Percentiles rank a stretch among this genome's conserved stretches.
Evolutionary conservation across 2,113 vertebrate species (phyloP).

Genomic region (Spea bombifrons): DNA sequence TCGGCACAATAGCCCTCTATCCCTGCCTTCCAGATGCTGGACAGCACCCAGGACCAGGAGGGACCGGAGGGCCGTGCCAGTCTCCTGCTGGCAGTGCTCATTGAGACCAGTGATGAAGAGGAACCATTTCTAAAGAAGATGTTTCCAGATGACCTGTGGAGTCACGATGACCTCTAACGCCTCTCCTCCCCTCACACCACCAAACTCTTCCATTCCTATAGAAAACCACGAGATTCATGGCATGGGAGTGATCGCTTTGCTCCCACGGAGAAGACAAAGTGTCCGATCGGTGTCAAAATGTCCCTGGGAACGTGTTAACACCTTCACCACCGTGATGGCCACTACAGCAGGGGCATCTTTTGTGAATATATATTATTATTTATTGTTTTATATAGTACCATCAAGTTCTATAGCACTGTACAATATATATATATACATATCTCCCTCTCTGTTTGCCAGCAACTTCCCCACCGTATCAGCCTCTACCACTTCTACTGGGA

Average conservation of each 20-base stretch:
- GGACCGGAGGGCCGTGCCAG: conserved; percentile 72
- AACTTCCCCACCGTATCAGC: no score
- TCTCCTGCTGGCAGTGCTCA: conserved; percentile 76
- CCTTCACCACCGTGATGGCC: background rate
- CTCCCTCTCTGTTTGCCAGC: no score
- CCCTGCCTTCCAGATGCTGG: conserved; percentile 68
- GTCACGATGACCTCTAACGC: conserved; percentile 56
- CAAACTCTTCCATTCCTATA: conserved; percentile 64
- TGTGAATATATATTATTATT: background rate
- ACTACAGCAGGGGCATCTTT: background rate
- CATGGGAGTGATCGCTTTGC: conserved; percentile 65
- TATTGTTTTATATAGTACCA: no score
- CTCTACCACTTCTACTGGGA: no score
- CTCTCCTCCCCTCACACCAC: conserved; percentile 52
- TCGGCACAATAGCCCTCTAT: conserved; percentile 74
- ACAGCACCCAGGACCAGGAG: conserved; percentile 66
- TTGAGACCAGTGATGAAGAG: conserved; percentile 81
- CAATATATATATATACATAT: background rate
- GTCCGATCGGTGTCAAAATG: conserved; percentile 59
- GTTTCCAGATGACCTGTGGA: conserved; percentile 67
- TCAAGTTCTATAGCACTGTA: no score
- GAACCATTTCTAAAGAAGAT: conserved; percentile 77
- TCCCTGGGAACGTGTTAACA: conserved; percentile 44
- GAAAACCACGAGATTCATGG: conserved; percentile 53
- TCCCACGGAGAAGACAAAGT: conserved; percentile 72